These are phyloP conservation scores for Melitaea athalia DNA, from an alignment of 2,888 invertebrate species.

Conservation along the genomic window DNA sequence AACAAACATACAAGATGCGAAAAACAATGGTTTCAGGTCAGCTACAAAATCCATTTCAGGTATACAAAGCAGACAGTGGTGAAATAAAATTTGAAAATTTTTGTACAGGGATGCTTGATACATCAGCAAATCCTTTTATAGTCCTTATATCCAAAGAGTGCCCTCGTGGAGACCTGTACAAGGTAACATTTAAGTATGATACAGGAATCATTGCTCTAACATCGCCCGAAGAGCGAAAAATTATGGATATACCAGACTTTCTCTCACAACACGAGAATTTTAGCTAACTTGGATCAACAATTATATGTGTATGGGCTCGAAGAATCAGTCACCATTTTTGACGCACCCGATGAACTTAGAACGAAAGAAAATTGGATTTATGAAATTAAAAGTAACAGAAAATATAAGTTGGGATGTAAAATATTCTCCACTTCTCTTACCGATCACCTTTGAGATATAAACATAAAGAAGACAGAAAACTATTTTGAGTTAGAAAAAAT, in stretches of 20 bases:
- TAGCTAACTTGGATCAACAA: constrained; percentile 48
- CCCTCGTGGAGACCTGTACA: constrained; percentile 40
- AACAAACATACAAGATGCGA: too few species aligned
- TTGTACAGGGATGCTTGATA: constrained; percentile 8
- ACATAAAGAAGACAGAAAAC: constrained; percentile 57
- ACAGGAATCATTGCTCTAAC: neutral
- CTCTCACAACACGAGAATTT: constrained; percentile 35
- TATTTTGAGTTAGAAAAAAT: too few species aligned
- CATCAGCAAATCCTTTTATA: constrained; percentile 30
- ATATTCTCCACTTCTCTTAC: constrained; percentile 39
- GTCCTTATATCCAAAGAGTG: constrained; percentile 39
- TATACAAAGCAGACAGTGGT: constrained; percentile 42
- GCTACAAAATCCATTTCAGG: constrained; percentile 31
- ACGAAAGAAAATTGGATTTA: constrained; percentile 45
- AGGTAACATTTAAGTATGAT: constrained; percentile 35
- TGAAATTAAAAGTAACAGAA: constrained; percentile 42
- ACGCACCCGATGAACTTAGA: constrained; percentile 1
- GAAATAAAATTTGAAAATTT: constrained; percentile 44
- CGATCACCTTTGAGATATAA: constrained; percentile 25
- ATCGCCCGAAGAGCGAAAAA: neutral
- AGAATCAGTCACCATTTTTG: constrained; percentile 23
- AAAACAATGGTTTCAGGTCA: constrained; percentile 19
- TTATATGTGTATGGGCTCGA: constrained; percentile 26
- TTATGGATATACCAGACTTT: neutral
- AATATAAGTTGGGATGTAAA: constrained; percentile 44